These are phyloP conservation scores for Acrobasis repandana DNA, from an alignment of 2,888 invertebrate species.

Conservation along the genomic window DNA sequence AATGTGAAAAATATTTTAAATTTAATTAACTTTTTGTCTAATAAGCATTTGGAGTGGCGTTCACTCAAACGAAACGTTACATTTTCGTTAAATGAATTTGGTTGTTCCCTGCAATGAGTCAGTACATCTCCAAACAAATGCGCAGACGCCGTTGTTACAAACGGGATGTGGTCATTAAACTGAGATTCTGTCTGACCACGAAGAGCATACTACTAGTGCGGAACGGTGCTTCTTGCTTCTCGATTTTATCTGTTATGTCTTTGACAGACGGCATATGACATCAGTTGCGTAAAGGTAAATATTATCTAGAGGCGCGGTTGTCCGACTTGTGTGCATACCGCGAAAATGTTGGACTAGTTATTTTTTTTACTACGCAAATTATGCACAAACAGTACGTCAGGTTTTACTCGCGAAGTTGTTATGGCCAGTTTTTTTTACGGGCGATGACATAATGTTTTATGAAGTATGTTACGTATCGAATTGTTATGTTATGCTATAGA, in stretches of 20 bases:
- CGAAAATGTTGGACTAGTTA: conserved; percentile 46
- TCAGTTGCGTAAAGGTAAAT: conserved; percentile 27
- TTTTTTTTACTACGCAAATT: conserved; percentile 39
- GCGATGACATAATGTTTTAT: not conserved
- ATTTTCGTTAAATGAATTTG: conserved; percentile 63
- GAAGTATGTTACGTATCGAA: conserved; percentile 2
- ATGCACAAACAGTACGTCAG: conserved; percentile 33
- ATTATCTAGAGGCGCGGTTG: conserved; percentile 14
- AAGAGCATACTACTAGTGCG: conserved; percentile 10
- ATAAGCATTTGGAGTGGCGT: conserved; percentile 47
- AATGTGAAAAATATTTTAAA: conserved; percentile 29
- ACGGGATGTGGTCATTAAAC: conserved; percentile 80
- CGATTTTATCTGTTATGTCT: conserved; percentile 32
- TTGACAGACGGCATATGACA: conserved; percentile 30
- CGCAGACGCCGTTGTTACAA: conserved; percentile 65
- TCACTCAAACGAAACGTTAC: conserved; percentile 56
- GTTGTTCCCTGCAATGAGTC: conserved; percentile 71
- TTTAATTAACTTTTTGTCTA: conserved; percentile 32
- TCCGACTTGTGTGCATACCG: conserved; percentile 38
- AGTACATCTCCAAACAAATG: conserved; percentile 70
- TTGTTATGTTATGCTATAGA: not conserved
- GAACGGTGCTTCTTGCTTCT: conserved; percentile 20
- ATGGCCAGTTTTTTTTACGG: conserved; percentile 10
- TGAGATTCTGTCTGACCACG: conserved; percentile 66
- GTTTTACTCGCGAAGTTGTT: conserved; percentile 39